Evolutionary conservation across 2,888 invertebrate genomes (phyloP).

Genomic region (Drosophila meridiana): DNA sequence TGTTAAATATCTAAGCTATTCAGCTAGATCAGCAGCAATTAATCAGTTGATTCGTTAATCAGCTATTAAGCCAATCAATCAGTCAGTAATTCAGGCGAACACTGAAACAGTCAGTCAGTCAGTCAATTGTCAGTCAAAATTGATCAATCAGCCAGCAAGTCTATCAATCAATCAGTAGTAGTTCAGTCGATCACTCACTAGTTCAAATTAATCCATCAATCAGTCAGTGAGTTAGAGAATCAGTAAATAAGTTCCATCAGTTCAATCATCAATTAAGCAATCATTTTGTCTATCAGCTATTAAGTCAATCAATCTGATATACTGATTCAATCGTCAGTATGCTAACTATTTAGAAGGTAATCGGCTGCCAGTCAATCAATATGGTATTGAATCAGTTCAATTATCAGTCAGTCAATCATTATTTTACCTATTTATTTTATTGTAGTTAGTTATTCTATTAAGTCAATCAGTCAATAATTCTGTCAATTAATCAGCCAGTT

Average conservation of each 20-base stretch:
- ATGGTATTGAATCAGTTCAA: not conserved
- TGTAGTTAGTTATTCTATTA: too few species aligned
- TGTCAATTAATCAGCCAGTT: not conserved
- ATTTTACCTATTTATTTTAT: too few species aligned
- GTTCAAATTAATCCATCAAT: not conserved
- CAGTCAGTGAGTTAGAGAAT: not conserved
- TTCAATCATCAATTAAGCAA: not conserved
- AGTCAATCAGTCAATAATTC: not conserved
- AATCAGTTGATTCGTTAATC: not conserved
- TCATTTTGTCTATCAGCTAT: too few species aligned
- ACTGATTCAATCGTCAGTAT: too few species aligned
- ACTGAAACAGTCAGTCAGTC: too few species aligned
- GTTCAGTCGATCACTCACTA: not conserved
- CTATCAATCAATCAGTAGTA: not conserved
- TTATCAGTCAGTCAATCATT: not conserved
- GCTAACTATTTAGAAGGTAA: too few species aligned
- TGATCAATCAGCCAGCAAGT: not conserved
- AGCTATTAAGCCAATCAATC: too few species aligned
- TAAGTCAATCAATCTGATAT: too few species aligned
- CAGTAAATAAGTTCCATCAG: not conserved
- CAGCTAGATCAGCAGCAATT: not conserved
- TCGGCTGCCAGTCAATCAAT: too few species aligned
- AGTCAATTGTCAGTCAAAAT: too few species aligned
- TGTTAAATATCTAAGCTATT: too few species aligned
- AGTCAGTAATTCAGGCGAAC: too few species aligned